A percentile compares a stretch with the other conserved stretches of the same genome.
Conservation (phyloP, 2,888 invertebrate species). For the Phrixothrix hirtus region DNA sequence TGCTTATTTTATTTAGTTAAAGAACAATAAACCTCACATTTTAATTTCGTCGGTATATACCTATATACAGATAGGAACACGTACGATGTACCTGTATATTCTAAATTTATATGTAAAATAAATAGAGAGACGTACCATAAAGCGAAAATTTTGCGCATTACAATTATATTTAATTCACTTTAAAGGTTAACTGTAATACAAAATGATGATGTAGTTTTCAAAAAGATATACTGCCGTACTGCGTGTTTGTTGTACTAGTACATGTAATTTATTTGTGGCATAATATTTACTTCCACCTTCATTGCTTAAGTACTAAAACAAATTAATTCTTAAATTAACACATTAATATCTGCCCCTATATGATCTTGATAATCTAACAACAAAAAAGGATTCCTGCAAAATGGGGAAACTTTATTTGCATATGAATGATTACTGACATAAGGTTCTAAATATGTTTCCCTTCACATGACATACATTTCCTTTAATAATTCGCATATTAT, state of each 20-base stretch:
- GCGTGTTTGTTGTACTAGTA: conserved; percentile 9
- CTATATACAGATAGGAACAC: no score
- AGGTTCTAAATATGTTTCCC: conserved; percentile 17
- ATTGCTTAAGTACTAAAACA: conserved; percentile 30
- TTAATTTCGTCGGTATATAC: no score
- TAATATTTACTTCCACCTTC: conserved; percentile 17
- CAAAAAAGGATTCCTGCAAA: conserved; percentile 15
- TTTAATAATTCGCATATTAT: conserved; percentile 24
- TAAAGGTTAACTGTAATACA: no score
- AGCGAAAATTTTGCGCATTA: no score
- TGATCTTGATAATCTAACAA: conserved; percentile 8
- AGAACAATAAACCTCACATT: background rate
- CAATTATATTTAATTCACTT: no score
- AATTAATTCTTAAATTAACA: conserved; percentile 30
- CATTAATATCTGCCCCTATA: conserved; percentile 25
- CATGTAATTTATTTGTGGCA: conserved; percentile 14
- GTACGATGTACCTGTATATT: no score
- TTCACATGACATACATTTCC: conserved; percentile 22
- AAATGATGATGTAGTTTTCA: no score
- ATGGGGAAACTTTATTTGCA: conserved; percentile 26
- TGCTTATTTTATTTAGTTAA: conserved; percentile 17
- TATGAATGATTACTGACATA: conserved; percentile 27
- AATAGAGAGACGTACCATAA: no score
- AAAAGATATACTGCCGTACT: background rate
- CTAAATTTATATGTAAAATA: no score